Evolutionary conservation across 64 coral and sea anemone genomes (phyloP).

Genomic region (Porites australiensis): DNA sequence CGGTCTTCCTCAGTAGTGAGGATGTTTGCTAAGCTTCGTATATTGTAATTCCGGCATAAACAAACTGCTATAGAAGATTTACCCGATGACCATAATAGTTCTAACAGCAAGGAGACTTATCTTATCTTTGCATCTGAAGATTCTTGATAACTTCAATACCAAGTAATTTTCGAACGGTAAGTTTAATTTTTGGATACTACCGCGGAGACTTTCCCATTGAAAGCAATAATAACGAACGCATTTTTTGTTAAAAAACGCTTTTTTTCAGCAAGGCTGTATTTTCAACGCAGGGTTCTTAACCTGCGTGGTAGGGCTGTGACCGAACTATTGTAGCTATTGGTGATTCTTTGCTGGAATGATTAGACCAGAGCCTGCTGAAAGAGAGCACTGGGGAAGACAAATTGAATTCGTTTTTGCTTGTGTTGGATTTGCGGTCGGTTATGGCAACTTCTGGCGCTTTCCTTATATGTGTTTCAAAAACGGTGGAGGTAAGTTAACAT

Average conservation of each 20-base stretch:
- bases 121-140: slow-evolving; percentile 18
- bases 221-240: too few species aligned
- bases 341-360: not conserved
- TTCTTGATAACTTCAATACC: not conserved
- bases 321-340: not conserved
- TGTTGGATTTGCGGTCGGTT: slow-evolving; percentile 74
- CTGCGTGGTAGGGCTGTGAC: not conserved
- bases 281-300: not conserved
- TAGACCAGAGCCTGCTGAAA: slow-evolving; percentile 2
- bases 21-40: too few species aligned
- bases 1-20: not conserved
- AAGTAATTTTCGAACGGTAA: not conserved
- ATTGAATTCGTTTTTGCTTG: slow-evolving; percentile 75
- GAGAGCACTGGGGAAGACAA: slow-evolving; percentile 65
- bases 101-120: not conserved
- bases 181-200: too few species aligned
- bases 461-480: slow-evolving; percentile 81
- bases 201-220: too few species aligned
- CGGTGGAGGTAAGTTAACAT: slow-evolving; percentile 53
- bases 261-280: too few species aligned
- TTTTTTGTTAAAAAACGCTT: too few species aligned
- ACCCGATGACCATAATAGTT: not conserved
- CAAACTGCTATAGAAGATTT: not conserved
- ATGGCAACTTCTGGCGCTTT: slow-evolving; percentile 80
- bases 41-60: too few species aligned